Conservation (phyloP, 2,797 vertebrate genomes). For the Mus minutoides region DNA sequence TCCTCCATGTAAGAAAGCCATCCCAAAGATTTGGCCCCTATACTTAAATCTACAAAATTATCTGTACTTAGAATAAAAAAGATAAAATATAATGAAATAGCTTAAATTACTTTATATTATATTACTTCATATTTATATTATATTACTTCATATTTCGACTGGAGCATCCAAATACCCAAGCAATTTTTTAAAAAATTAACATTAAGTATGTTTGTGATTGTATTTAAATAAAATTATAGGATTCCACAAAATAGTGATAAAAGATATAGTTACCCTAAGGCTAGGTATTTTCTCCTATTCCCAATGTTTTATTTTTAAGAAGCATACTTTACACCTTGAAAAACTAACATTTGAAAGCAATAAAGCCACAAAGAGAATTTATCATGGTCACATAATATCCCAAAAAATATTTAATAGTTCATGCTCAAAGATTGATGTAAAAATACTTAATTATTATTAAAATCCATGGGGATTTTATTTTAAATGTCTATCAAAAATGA, state of each 20-base stretch:
- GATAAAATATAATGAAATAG: background rate
- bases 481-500: background rate
- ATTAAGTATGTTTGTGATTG: background rate
- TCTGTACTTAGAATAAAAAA: background rate
- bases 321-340: background rate
- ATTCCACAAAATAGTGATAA: slow-evolving; percentile 44
- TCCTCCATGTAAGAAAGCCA: background rate
- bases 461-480: background rate
- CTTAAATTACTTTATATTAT: slow-evolving; percentile 41
- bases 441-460: background rate
- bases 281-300: background rate
- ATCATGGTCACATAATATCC: background rate
- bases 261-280: background rate
- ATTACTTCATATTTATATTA: no score
- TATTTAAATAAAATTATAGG: background rate
- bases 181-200: slow-evolving; percentile 26
- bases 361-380: background rate
- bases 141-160: no score
- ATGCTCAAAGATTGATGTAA: background rate
- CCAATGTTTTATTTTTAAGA: slow-evolving; percentile 34
- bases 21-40: background rate
- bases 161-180: background rate
- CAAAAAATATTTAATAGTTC: background rate
- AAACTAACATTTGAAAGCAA: background rate
- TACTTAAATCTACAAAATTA: background rate